Base-by-base conservation (phyloP, 2,797 vertebrate genomes). In the Acanthopagrus latus region DNA sequence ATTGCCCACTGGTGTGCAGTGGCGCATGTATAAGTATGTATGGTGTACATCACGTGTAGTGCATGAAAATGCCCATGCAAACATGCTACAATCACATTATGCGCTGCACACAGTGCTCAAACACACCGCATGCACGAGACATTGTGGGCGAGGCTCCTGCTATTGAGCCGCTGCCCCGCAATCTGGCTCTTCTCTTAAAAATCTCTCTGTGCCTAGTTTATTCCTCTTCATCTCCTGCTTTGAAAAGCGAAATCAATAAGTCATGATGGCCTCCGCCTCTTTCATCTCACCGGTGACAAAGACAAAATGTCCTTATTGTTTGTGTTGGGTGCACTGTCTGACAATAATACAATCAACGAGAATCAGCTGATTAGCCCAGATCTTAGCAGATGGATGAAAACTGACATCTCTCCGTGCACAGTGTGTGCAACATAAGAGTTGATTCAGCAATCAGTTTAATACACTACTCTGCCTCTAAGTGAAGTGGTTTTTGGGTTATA, bases 161-260 rank as follows among this genome's bases (percentile, higher is more conserved):
- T 51, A 38, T 46, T 47, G 47, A 70, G 68, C 51, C 51, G 43
- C 33, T 77, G 57, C 55, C 47, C 16, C n/a, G 69, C 51, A 73
- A 13, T 55, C 60, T 71, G 12, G 0, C 38, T n/a, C 27, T 33
- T 64, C 63, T 76, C 47, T 59, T 48, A 29, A 67, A 64, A 80
- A 60, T 62, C 65, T 56, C 38, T 57, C 46, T 60, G 23, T 33
- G 33, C 33, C 64, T 66, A 67, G 46, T 69, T 78, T 75, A 55
- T 80, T 77, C 25, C 38, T 59, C 50, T 64, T 74, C 65, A 68
- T 73, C 76, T 74, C 43, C 51, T 59, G 46, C 59, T 83, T 84
- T 81, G 57, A 82, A 84, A 80, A 27, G 21, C n/a, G 29, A 71
- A 80, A 86, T 83, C 86, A 85, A 83, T 78, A 80, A 69, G 29